phyloP scores from a whole-genome alignment of 23 tunicate genomes.

The Diplosoma virens region DNA sequence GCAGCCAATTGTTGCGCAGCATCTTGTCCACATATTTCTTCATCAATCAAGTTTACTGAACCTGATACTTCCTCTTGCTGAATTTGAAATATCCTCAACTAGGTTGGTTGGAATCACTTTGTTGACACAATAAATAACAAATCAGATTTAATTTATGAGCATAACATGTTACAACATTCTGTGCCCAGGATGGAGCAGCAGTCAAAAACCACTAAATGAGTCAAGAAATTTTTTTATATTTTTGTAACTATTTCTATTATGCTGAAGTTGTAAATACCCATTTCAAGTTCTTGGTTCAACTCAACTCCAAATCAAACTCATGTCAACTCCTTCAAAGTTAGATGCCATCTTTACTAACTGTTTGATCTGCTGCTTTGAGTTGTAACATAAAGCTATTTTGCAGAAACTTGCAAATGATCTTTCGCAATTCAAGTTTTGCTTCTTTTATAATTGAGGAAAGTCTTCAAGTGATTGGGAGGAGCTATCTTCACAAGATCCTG shows the following conservation, averaged over 20 bases:
- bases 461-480: constrained; percentile 26
- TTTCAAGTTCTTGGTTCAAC: no score
- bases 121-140: no score
- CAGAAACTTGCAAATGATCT: constrained; percentile 28
- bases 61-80: constrained; percentile 39
- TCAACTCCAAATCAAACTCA: no score
- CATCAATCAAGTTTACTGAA: constrained; percentile 26
- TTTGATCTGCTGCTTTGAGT: no score
- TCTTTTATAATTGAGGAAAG: constrained; percentile 31
- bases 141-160: neutral
- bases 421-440: constrained; percentile 42
- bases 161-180: neutral
- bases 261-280: no score
- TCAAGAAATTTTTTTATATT: no score
- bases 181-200: neutral
- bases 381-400: neutral
- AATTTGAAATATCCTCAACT: constrained; percentile 15
- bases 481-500: constrained; percentile 27
- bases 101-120: neutral
- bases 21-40: constrained; percentile 39
- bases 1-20: constrained; percentile 23
- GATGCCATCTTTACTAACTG: no score
- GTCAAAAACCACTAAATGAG: no score
- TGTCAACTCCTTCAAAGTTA: no score
- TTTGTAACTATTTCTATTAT: no score